Evolutionary conservation across 2,888 invertebrate species (phyloP).

Genomic region (Scrobipalpa costella): DNA sequence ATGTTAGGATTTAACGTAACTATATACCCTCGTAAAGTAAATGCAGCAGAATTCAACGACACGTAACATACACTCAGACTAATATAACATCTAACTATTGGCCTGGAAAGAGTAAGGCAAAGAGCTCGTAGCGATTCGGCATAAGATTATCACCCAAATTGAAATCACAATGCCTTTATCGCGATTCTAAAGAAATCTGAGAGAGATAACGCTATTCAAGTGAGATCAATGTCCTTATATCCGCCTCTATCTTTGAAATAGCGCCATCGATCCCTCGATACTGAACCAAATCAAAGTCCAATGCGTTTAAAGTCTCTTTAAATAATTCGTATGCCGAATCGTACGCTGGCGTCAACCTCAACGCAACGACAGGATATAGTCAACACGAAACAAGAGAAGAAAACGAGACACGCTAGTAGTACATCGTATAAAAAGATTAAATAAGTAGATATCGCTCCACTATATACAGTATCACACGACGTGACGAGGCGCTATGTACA

Average conservation of each 20-base stretch:
- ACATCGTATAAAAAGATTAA: conserved; percentile 66
- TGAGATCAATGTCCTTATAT: neutral
- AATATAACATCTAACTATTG: conserved; percentile 17
- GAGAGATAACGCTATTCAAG: neutral
- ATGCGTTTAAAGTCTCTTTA: neutral
- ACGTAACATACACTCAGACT: conserved; percentile 23
- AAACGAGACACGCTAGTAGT: conserved; percentile 40
- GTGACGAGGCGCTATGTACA: conserved; percentile 48
- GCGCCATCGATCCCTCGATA: neutral
- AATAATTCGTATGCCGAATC: neutral
- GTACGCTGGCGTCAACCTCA: neutral
- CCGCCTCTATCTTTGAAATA: neutral
- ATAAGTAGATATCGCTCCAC: conserved; percentile 45
- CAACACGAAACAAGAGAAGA: conserved; percentile 32
- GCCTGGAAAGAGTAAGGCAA: conserved; percentile 12
- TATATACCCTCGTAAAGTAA: conserved; percentile 26
- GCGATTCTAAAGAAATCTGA: neutral
- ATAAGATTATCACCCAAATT: neutral
- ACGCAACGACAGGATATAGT: conserved; percentile 32
- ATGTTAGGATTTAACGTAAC: conserved; percentile 29
- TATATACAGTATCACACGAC: conserved; percentile 73
- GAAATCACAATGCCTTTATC: neutral
- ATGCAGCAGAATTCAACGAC: conserved; percentile 31
- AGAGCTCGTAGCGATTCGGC: neutral
- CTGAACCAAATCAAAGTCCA: neutral